phyloP scores from a whole-genome alignment of 2,888 invertebrate species.

The Chrysolina haemoptera region DNA sequence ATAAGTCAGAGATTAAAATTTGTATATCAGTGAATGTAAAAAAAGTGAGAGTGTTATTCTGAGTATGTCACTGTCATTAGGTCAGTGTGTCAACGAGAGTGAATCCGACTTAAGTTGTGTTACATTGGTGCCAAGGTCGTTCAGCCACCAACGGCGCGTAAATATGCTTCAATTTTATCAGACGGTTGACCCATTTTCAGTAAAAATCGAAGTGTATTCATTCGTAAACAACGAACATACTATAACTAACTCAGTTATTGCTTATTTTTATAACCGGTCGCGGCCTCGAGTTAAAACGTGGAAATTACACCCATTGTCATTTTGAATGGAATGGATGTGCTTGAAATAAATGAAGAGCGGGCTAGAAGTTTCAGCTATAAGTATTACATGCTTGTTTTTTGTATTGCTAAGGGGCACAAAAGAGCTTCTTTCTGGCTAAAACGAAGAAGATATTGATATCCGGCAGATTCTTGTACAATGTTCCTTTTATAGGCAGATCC shows the following conservation, averaged over 20 bases:
- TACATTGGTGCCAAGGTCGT: conserved; percentile 43
- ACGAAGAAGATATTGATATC: no score
- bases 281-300: neutral
- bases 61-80: conserved; percentile 64
- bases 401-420: no score
- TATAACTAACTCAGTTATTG: no score
- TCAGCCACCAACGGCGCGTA: conserved; percentile 49
- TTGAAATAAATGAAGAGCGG: neutral
- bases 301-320: neutral
- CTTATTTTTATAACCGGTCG: neutral
- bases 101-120: conserved; percentile 51
- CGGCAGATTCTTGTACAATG: no score
- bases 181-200: conserved; percentile 53
- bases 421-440: no score
- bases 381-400: no score
- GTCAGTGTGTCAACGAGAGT: conserved; percentile 65
- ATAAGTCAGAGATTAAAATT: conserved; percentile 7
- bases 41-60: conserved; percentile 40
- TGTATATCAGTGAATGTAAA: conserved; percentile 32
- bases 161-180: conserved; percentile 54
- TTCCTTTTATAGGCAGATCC: no score
- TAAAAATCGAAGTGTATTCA: conserved; percentile 30
- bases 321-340: neutral
- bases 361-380: neutral
- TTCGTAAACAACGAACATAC: conserved; percentile 5